Conservation (phyloP, 2,113 vertebrate species). For the Rhineura floridana region DNA sequence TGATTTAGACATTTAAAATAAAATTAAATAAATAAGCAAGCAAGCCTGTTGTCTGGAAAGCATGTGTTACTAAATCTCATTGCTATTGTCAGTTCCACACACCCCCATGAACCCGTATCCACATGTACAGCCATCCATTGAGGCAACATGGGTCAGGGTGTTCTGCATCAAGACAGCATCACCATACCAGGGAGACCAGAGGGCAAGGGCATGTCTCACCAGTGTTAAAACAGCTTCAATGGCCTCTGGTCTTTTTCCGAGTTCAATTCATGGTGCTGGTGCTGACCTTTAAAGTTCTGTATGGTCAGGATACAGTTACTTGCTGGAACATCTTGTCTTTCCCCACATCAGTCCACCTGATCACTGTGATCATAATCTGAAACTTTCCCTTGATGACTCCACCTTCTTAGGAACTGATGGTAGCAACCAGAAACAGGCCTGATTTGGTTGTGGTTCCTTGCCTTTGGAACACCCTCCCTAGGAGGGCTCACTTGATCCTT, state of each 20-base stretch:
- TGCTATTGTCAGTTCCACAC: not conserved
- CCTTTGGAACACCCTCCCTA: too few species aligned
- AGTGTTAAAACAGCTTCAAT: not conserved
- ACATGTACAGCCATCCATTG: not conserved
- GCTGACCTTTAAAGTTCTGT: not conserved
- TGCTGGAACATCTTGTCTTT: not conserved
- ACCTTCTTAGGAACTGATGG: not conserved
- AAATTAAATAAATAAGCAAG: not conserved
- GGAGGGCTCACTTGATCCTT: not conserved
- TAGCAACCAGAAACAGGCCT: not conserved
- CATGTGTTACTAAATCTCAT: not conserved
- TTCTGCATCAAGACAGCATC: not conserved
- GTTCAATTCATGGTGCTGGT: not conserved
- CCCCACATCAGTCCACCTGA: not conserved
- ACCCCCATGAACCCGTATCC: not conserved
- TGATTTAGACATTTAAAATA: not conserved
- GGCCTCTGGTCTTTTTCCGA: not conserved
- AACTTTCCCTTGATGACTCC: not conserved
- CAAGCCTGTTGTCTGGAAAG: not conserved
- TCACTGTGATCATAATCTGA: not conserved
- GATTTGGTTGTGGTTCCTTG: not conserved
- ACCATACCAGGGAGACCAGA: too few species aligned
- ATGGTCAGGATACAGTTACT: not conserved
- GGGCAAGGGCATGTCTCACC: not conserved
- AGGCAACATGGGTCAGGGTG: not conserved